phyloP scores from a whole-genome alignment of 2,888 invertebrate genomes.

The Perizoma affinitatum region DNA sequence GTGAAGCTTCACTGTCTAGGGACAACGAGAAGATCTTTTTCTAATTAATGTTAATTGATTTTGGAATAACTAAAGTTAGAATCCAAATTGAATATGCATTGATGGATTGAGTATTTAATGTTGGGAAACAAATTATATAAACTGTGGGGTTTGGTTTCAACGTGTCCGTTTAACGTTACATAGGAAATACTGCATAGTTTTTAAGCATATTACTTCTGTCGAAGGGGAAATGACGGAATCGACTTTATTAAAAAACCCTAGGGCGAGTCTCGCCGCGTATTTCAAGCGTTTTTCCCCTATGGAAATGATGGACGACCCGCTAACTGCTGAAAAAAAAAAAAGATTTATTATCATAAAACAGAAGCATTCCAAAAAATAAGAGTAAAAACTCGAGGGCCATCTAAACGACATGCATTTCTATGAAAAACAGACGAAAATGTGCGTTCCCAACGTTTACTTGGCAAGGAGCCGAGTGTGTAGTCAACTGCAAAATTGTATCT shows the following conservation, averaged over 20 bases:
- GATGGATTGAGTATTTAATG: no score
- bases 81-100: no score
- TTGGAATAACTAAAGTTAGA: not conserved
- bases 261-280: no score
- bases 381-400: slow-evolving; percentile 47
- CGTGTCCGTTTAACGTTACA: no score
- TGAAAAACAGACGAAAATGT: slow-evolving; percentile 66
- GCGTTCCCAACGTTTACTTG: slow-evolving; percentile 62
- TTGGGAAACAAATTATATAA: no score
- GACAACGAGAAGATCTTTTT: slow-evolving; percentile 21
- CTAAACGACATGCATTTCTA: slow-evolving; percentile 54
- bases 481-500: slow-evolving; percentile 24
- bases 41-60: slow-evolving; percentile 24
- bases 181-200: not conserved
- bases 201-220: not conserved
- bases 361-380: slow-evolving; percentile 30
- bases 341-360: slow-evolving; percentile 26
- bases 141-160: no score
- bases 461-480: slow-evolving; percentile 51
- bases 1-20: slow-evolving; percentile 39
- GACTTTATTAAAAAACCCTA: not conserved
- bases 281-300: no score
- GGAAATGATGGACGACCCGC: slow-evolving; percentile 3
- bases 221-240: not conserved
- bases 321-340: slow-evolving; percentile 12